These are phyloP conservation scores for Pseudomugil gertrudae DNA, from an alignment of 2,797 vertebrate species.

Conservation along the genomic window DNA sequence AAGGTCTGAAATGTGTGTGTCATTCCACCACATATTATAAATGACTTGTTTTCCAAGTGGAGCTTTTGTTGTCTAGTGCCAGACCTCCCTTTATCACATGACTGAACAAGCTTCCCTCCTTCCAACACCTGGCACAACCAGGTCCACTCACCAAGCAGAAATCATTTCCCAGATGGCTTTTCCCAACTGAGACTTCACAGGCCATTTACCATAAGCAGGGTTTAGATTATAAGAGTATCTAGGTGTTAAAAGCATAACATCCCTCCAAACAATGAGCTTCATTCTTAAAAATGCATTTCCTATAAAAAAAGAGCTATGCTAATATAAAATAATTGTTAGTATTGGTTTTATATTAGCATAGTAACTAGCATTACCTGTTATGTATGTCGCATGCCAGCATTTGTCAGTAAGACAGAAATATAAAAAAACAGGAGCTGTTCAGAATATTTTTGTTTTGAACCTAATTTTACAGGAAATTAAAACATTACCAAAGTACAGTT, in stretches of 20 bases:
- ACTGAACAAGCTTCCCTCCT: constrained; percentile 43
- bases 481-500: neutral
- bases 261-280: neutral
- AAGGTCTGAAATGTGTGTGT: constrained; percentile 70
- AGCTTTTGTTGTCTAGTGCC: constrained; percentile 54
- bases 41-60: constrained; percentile 43
- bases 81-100: constrained; percentile 57
- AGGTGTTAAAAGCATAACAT: constrained; percentile 30
- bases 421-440: neutral
- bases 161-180: constrained; percentile 37
- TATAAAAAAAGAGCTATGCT: neutral
- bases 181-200: constrained; percentile 36
- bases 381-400: neutral
- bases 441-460: no score
- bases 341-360: no score
- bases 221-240: constrained; percentile 27
- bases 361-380: no score
- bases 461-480: neutral
- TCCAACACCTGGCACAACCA: constrained; percentile 63
- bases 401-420: neutral
- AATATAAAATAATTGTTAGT: neutral
- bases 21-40: constrained; percentile 47
- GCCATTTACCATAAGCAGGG: constrained; percentile 41
- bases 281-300: neutral
- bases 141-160: constrained; percentile 44